Conservation (phyloP, 2,113 vertebrate species). For the Pantherophis guttatus region DNA sequence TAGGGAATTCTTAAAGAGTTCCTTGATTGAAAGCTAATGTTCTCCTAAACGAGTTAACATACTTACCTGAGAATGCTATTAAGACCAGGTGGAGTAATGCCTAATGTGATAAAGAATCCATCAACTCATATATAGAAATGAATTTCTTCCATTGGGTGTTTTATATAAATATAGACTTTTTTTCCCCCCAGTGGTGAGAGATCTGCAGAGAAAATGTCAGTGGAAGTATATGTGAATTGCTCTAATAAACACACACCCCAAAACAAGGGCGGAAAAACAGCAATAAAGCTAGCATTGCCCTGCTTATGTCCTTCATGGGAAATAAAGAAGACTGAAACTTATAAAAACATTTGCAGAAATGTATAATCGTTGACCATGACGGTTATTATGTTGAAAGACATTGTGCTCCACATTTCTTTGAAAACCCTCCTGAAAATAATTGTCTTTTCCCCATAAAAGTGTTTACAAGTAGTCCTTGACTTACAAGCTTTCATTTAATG, state of each 20-base stretch:
- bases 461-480: background rate
- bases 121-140: slow-evolving; percentile 3
- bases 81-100: slow-evolving; percentile 16
- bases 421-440: background rate
- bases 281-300: background rate
- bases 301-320: background rate
- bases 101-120: background rate
- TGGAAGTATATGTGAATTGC: background rate
- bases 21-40: slow-evolving; percentile 31
- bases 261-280: background rate
- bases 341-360: background rate
- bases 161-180: background rate
- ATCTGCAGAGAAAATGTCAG: background rate
- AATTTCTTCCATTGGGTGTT: background rate
- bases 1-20: slow-evolving; percentile 35
- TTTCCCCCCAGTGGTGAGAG: background rate
- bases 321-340: background rate
- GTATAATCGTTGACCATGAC: background rate
- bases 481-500: background rate
- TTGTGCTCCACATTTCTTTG: background rate
- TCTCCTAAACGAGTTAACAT: slow-evolving; percentile 24
- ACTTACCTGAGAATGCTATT: slow-evolving; percentile 32
- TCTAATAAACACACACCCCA: background rate
- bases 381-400: background rate
- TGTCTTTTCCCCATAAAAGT: background rate